A percentile compares a stretch with the other conserved stretches of the same genome.
Evolutionary conservation across 2,888 invertebrate genomes (phyloP).

Genomic region (Ephialtes manifestator): DNA sequence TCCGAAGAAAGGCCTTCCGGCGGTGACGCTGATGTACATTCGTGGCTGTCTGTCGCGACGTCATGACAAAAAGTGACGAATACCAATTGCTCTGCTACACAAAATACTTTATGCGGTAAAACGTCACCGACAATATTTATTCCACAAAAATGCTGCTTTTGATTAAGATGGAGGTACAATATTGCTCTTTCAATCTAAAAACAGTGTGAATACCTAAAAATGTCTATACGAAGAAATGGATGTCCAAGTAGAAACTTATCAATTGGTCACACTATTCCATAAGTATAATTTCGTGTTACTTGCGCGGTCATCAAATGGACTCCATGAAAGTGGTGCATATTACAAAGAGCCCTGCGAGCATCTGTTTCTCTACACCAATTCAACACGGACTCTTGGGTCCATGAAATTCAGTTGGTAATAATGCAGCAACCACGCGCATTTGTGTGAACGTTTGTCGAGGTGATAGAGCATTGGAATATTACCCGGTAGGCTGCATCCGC

Average conservation of each 20-base stretch:
- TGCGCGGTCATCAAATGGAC: neutral
- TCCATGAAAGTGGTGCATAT: neutral
- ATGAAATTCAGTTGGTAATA: constrained; percentile 56
- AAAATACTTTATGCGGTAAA: neutral
- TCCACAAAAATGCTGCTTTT: too few relatives aligned
- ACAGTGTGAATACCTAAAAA: neutral
- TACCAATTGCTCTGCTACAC: constrained; percentile 7
- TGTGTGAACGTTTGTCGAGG: constrained; percentile 12
- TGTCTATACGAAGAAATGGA: neutral
- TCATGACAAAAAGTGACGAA: constrained; percentile 10
- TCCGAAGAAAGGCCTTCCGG: constrained; percentile 3
- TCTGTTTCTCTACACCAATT: constrained; percentile 25
- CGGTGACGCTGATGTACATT: neutral
- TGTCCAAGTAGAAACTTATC: too few relatives aligned
- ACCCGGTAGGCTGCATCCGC: constrained; percentile 46
- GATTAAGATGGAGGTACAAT: neutral
- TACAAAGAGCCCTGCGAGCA: constrained; percentile 7
- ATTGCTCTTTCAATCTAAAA: neutral
- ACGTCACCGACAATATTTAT: neutral
- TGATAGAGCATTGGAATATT: constrained; percentile 46
- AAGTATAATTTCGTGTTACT: neutral
- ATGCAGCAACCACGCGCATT: constrained; percentile 44
- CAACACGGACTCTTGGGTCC: constrained; percentile 7
- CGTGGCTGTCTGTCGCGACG: neutral
- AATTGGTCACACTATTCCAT: too few relatives aligned